A percentile compares a stretch with the other conserved stretches of the same genome.
These are phyloP conservation scores for Colossoma macropomum DNA, from an alignment of 2,113 vertebrate species.

Conservation along the genomic window DNA sequence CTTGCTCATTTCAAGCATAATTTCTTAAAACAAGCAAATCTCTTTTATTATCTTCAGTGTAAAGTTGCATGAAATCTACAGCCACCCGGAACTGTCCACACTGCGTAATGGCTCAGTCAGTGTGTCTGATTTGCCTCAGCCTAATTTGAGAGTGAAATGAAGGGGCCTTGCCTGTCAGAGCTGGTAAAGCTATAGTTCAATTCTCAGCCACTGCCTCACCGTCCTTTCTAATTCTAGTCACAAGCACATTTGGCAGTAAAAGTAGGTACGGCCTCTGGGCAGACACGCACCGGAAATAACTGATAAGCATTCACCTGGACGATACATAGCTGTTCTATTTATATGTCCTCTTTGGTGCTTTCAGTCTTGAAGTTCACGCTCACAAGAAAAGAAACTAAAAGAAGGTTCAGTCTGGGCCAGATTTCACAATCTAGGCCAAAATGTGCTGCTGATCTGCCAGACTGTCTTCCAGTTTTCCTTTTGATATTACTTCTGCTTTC, in stretches of 20 bases:
- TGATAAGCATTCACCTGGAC: background rate
- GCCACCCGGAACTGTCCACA: background rate
- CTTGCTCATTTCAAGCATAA: too few relatives aligned
- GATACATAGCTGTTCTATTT: background rate
- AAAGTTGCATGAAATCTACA: background rate
- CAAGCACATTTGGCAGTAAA: conserved; percentile 48
- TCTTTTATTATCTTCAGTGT: background rate
- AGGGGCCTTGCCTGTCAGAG: background rate
- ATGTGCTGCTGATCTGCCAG: background rate
- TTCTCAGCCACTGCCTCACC: background rate
- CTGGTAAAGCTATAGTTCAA: conserved; percentile 11
- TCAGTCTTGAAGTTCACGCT: background rate
- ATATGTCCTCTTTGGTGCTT: background rate
- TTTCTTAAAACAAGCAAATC: background rate
- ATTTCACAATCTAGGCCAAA: background rate
- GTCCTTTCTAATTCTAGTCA: conserved; percentile 8
- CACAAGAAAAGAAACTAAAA: background rate
- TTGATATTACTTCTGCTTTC: background rate
- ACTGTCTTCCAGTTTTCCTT: conserved; percentile 7
- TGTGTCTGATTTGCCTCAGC: conserved; percentile 23
- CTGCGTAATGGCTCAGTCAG: too few relatives aligned
- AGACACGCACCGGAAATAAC: conserved; percentile 17
- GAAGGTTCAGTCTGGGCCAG: background rate
- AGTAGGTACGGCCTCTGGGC: conserved; percentile 20
- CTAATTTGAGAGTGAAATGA: conserved; percentile 54